phyloP scores from a whole-genome alignment of 2,888 invertebrate genomes.

The Synergus gifuensis region DNA sequence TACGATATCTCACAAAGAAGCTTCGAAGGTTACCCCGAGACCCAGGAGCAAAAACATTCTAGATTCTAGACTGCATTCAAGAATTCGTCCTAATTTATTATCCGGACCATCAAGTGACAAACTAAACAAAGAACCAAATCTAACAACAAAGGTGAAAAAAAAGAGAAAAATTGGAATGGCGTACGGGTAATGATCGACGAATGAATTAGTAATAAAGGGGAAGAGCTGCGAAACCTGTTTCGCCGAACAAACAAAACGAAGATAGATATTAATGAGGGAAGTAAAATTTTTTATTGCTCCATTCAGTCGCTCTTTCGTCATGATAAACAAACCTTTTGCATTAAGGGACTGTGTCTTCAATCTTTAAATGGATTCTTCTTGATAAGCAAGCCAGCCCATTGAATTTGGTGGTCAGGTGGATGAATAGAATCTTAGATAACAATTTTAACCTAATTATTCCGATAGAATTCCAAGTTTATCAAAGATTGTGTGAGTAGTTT shows the following conservation, averaged over 20 bases:
- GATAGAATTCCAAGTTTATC: no score
- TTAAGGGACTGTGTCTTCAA: constrained; percentile 3
- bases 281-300: constrained; percentile 29
- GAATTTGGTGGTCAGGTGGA: background rate
- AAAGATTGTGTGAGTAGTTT: no score
- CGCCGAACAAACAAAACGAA: constrained; percentile 5
- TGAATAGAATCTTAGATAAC: background rate
- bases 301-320: constrained; percentile 16
- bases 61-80: constrained; percentile 46
- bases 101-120: constrained; percentile 6
- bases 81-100: constrained; percentile 41
- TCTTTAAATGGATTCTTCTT: background rate
- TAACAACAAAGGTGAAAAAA: background rate
- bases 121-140: background rate
- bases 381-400: background rate
- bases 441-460: background rate
- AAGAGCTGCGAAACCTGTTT: constrained; percentile 16
- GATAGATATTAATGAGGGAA: constrained; percentile 2
- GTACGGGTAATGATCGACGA: constrained; percentile 15
- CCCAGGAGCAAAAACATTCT: constrained; percentile 25
- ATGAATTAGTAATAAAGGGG: constrained; percentile 21
- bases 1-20: constrained; percentile 47
- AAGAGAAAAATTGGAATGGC: constrained; percentile 1
- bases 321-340: constrained; percentile 20
- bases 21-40: constrained; percentile 42